Percentiles rank a stretch among this genome's conserved stretches.
These are phyloP conservation scores for Semnornis frantzii DNA, from an alignment of 2,113 vertebrate genomes.

Conservation along the genomic window DNA sequence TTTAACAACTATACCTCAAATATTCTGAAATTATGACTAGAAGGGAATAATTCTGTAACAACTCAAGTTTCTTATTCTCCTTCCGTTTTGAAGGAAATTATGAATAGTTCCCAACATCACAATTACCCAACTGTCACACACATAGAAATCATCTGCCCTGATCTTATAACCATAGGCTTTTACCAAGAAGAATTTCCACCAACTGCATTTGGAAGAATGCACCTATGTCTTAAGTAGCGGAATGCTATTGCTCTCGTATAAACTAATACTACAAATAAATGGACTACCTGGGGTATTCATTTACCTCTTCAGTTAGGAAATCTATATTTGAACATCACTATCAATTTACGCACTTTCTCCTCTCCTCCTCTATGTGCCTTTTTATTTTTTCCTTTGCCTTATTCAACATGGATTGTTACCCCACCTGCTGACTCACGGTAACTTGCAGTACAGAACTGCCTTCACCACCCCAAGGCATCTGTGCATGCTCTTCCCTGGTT, in stretches of 20 bases:
- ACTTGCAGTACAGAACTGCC: not conserved
- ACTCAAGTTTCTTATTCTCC: not conserved
- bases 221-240: not conserved
- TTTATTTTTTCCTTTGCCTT: not conserved
- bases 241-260: not conserved
- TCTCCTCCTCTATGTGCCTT: not conserved
- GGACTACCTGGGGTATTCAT: not conserved
- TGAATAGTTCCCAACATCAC: not conserved
- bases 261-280: not conserved
- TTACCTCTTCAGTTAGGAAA: not conserved
- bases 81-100: not conserved
- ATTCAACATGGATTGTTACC: not conserved
- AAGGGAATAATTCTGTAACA: not conserved
- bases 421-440: rapidly evolving
- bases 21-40: not conserved
- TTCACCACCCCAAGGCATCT: no score
- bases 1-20: not conserved
- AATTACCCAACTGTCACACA: not conserved
- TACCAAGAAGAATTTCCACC: not conserved
- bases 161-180: not conserved
- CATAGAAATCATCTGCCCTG: not conserved
- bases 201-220: not conserved
- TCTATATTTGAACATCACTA: not conserved
- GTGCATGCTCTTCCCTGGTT: not conserved
- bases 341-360: not conserved